These are phyloP conservation scores for Eucidaris tribuloides DNA, from an alignment of 35 echinoderm and acorn worm species.

Conservation along the genomic window DNA sequence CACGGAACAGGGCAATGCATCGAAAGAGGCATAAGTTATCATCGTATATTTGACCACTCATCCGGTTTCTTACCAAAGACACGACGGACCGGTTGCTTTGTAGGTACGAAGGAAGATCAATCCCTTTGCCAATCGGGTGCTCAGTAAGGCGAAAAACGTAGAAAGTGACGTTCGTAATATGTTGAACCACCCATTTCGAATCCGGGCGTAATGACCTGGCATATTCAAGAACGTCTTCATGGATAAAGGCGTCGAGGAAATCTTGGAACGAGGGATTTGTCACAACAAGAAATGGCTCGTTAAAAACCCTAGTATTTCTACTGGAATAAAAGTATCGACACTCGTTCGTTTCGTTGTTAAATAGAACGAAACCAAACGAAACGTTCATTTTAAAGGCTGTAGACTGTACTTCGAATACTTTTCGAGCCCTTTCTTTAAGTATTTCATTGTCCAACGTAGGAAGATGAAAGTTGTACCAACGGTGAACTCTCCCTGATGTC, in stretches of 20 bases:
- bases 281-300: too few relatives aligned
- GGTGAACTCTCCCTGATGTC: too few relatives aligned
- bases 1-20: conserved; percentile 11
- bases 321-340: too few relatives aligned
- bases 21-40: conserved; percentile 30
- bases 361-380: not conserved
- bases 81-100: not conserved
- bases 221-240: too few relatives aligned
- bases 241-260: too few relatives aligned
- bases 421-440: not conserved
- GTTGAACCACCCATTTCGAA: too few relatives aligned
- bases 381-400: not conserved
- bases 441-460: not conserved
- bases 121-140: too few relatives aligned
- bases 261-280: too few relatives aligned
- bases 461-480: conserved; percentile 6
- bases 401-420: not conserved
- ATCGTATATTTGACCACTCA: not conserved
- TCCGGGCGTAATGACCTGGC: too few relatives aligned
- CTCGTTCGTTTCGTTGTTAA: not conserved
- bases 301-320: too few relatives aligned
- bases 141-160: too few relatives aligned
- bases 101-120: not conserved
- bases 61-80: not conserved
- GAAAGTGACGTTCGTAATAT: too few relatives aligned